Conservation (phyloP, 1,140 invertebrate genomes). For the Drosophila eugracilis region DNA sequence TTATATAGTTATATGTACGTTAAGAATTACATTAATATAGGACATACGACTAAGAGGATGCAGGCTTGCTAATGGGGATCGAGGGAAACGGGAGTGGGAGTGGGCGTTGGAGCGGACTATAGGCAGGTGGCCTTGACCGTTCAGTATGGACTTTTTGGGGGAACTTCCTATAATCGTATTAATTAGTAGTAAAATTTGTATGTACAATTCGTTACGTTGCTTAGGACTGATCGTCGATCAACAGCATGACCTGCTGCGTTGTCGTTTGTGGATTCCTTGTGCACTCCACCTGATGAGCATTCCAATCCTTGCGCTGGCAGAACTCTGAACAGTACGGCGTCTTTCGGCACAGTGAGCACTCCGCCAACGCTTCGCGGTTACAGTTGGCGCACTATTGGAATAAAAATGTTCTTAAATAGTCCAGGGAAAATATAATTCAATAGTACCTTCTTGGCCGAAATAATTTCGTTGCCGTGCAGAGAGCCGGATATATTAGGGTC, state of each 20-base stretch:
- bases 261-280: conserved; percentile 86
- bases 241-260: conserved; percentile 89
- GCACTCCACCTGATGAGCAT: conserved; percentile 93
- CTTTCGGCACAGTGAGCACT: conserved; percentile 93
- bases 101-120: conserved; percentile 15
- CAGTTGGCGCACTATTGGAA: conserved; percentile 91
- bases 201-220: conserved; percentile 80
- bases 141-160: conserved; percentile 14
- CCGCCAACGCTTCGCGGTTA: conserved; percentile 92
- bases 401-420: neutral
- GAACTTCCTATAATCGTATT: conserved; percentile 70
- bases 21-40: conserved; percentile 82
- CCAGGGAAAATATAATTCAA: too few relatives aligned
- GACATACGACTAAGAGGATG: conserved; percentile 74
- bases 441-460: conserved; percentile 82
- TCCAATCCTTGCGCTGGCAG: conserved; percentile 95
- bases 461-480: conserved; percentile 81
- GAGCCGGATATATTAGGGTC: conserved; percentile 84
- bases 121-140: conserved; percentile 8
- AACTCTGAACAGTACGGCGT: conserved; percentile 95
- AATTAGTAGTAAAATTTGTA: conserved; percentile 83
- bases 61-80: conserved; percentile 42
- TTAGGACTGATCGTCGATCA: conserved; percentile 87
- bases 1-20: conserved; percentile 79
- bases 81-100: conserved; percentile 16